Percentiles rank a stretch among this genome's conserved stretches.
Evolutionary conservation across 2,113 vertebrate genomes (phyloP).

Genomic region (Laticauda laticaudata): DNA sequence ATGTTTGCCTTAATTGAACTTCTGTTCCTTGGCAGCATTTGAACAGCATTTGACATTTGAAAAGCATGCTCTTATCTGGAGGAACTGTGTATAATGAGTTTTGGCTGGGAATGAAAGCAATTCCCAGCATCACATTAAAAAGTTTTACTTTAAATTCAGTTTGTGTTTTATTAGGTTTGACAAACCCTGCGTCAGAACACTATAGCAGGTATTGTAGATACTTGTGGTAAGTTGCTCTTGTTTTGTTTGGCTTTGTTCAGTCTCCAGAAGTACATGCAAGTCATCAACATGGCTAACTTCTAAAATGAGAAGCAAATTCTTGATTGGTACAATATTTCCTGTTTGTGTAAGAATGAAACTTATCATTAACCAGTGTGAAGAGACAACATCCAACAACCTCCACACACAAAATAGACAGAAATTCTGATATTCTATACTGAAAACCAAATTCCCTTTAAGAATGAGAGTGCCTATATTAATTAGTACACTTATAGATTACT

Average conservation of each 20-base stretch:
- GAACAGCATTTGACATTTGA: too few species aligned
- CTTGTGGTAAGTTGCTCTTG: not conserved
- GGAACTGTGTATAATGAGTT: too few species aligned
- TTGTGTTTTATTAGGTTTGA: too few species aligned
- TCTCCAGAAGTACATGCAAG: not conserved
- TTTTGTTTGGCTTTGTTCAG: not conserved
- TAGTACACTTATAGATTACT: not conserved
- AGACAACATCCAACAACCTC: not conserved
- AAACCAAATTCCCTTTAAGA: not conserved
- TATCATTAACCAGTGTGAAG: not conserved
- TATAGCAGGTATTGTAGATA: not conserved
- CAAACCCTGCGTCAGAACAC: too few species aligned
- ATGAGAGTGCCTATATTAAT: not conserved
- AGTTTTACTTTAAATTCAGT: too few species aligned
- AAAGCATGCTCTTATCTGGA: too few species aligned
- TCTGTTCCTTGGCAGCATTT: too few species aligned
- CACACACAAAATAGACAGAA: not conserved
- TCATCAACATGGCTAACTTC: not conserved
- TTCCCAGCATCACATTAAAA: too few species aligned
- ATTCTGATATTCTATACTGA: not conserved
- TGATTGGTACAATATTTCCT: not conserved
- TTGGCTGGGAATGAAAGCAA: too few species aligned
- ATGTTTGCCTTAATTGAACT: too few species aligned
- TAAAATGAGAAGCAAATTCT: not conserved
- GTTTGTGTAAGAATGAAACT: not conserved